These are phyloP conservation scores for Lobophora halterata DNA, from an alignment of 2,888 invertebrate species.

Conservation along the genomic window DNA sequence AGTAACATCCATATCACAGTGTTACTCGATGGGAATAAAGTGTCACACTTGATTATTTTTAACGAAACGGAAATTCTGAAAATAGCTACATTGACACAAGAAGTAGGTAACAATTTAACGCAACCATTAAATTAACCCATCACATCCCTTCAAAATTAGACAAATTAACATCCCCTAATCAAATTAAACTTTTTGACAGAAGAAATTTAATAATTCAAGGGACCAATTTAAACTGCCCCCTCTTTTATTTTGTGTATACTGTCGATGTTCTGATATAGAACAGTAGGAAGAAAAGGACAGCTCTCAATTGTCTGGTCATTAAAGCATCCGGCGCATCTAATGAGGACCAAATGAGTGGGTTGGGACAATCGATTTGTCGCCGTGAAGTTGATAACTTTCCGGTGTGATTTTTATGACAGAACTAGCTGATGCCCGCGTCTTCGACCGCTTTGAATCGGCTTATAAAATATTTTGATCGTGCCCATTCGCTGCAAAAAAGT, in stretches of 20 bases:
- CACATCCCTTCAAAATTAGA: conserved; percentile 46
- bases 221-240: conserved; percentile 38
- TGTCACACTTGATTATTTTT: too few relatives aligned
- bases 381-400: conserved; percentile 72
- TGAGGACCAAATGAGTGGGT: conserved; percentile 76
- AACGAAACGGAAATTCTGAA: too few relatives aligned
- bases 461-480: too few relatives aligned
- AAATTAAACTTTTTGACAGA: conserved; percentile 43
- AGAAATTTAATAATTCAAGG: conserved; percentile 51
- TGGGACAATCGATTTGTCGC: conserved; percentile 73
- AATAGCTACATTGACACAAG: not conserved
- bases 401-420: conserved; percentile 43
- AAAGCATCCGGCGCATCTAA: conserved; percentile 71
- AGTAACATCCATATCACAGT: too few relatives aligned
- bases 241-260: conserved; percentile 19
- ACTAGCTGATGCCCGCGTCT: too few relatives aligned
- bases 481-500: too few relatives aligned
- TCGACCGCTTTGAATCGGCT: too few relatives aligned
- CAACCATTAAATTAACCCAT: conserved; percentile 35
- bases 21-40: too few relatives aligned
- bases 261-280: conserved; percentile 2
- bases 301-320: conserved; percentile 60
- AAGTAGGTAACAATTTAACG: conserved; percentile 13
- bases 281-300: conserved; percentile 43
- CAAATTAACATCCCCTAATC: conserved; percentile 49